Conservation (phyloP, 2,797 vertebrate genomes). For the Urocyon cinereoargenteus region DNA sequence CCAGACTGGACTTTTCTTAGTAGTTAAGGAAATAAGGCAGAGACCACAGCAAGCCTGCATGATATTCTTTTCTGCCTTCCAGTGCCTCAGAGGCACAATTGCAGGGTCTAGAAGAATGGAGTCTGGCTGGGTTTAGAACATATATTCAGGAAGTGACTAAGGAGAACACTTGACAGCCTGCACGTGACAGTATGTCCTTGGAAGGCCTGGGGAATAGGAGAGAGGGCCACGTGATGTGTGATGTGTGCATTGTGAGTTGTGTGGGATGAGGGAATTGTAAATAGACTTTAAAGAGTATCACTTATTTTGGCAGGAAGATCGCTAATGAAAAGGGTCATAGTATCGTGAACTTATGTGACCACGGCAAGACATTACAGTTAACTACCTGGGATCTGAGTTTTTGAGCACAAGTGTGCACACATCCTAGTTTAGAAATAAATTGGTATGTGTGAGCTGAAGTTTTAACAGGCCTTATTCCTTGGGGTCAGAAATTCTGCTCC, state of each 20-base stretch:
- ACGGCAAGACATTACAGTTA: not conserved
- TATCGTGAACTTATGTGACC: not conserved
- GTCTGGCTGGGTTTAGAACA: not conserved
- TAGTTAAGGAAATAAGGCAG: slow-evolving; percentile 23
- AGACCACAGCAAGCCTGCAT: not conserved
- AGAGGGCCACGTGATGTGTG: fast-evolving
- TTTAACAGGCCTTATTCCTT: not conserved
- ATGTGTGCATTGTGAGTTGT: not conserved
- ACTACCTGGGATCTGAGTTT: not conserved
- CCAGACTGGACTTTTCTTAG: not conserved
- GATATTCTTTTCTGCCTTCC: not conserved
- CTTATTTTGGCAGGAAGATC: slow-evolving; percentile 52
- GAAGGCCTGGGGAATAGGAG: not conserved
- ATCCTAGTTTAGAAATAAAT: not conserved
- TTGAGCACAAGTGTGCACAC: not conserved
- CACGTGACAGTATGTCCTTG: fast-evolving
- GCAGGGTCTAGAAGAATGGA: not conserved
- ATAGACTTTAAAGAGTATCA: not conserved
- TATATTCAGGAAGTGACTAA: not conserved
- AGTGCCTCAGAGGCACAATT: not conserved
- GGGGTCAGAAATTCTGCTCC: slow-evolving; percentile 55
- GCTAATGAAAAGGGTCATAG: not conserved
- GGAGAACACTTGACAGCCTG: not conserved
- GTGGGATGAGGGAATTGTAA: not conserved
- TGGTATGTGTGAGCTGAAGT: not conserved